phyloP scores from a whole-genome alignment of 2,113 vertebrate species.

The Apaloderma vittatum region DNA sequence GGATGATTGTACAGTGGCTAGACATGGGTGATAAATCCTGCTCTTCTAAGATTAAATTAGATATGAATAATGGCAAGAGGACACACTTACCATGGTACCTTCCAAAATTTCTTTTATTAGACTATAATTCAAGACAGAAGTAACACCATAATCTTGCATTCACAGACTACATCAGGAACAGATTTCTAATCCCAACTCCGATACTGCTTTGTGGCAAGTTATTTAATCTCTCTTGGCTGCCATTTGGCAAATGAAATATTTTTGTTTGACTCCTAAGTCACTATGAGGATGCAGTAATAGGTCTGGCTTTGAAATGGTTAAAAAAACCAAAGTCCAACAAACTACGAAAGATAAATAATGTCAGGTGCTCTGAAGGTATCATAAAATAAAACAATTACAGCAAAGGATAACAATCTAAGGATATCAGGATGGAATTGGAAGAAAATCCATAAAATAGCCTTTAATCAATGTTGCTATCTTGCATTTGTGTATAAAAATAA shows the following conservation, averaged over 20 bases:
- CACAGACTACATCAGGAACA: neutral
- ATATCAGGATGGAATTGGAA: neutral
- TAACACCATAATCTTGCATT: neutral
- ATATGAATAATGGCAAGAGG: neutral
- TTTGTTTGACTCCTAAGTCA: neutral
- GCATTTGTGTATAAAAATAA: neutral
- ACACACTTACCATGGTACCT: neutral
- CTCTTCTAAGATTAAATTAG: neutral
- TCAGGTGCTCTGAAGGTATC: neutral
- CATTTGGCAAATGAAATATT: neutral
- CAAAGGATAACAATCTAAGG: neutral
- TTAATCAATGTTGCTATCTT: neutral
- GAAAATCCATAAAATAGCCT: neutral
- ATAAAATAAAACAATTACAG: conserved; percentile 6
- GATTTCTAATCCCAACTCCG: conserved; percentile 21
- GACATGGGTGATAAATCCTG: neutral
- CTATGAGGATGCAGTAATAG: neutral
- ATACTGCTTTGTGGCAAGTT: neutral
- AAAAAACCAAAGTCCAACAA: neutral
- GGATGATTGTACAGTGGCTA: neutral
- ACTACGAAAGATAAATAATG: neutral
- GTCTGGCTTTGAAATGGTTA: fast-evolving
- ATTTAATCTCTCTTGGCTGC: neutral
- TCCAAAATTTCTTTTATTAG: conserved; percentile 8
- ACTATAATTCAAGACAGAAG: neutral